These are phyloP conservation scores for Falco punctatus DNA, from an alignment of 2,113 vertebrate genomes.

Conservation along the genomic window DNA sequence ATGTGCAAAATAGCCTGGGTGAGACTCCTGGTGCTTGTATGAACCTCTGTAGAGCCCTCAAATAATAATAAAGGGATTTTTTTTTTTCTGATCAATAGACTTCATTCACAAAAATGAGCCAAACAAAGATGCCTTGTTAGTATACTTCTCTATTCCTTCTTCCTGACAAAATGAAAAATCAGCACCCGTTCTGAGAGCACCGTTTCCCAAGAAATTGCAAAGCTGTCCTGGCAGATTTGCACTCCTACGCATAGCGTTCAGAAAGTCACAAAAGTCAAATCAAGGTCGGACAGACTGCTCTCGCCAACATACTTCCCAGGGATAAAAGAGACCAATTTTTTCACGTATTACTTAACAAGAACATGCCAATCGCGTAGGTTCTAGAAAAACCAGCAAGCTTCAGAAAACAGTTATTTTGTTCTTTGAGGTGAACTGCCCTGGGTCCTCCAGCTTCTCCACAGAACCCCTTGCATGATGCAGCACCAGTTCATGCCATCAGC, in stretches of 20 bases:
- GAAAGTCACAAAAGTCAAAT: constrained; percentile 40
- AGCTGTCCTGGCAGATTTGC: neutral
- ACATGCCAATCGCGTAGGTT: neutral
- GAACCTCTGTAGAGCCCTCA: neutral
- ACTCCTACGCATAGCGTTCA: constrained; percentile 40
- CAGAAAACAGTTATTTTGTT: neutral
- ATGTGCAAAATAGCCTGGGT: neutral
- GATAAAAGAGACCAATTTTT: neutral
- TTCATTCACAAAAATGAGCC: neutral
- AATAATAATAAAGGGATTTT: neutral
- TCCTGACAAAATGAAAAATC: constrained; percentile 31
- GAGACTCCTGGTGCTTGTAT: neutral
- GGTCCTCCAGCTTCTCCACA: neutral
- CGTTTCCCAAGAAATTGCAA: constrained; percentile 14
- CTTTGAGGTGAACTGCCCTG: neutral
- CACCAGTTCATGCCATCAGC: neutral
- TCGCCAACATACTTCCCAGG: neutral
- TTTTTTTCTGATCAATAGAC: neutral
- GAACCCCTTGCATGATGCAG: neutral
- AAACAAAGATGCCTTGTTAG: constrained; percentile 33
- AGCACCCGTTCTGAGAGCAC: neutral
- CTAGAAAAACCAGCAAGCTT: neutral
- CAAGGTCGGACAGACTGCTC: neutral
- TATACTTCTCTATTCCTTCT: neutral
- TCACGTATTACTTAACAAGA: neutral